Percentiles rank a stretch among this genome's conserved stretches.
phyloP scores from a whole-genome alignment of 2,797 vertebrate genomes.

The Thripadectes ignobilis region DNA sequence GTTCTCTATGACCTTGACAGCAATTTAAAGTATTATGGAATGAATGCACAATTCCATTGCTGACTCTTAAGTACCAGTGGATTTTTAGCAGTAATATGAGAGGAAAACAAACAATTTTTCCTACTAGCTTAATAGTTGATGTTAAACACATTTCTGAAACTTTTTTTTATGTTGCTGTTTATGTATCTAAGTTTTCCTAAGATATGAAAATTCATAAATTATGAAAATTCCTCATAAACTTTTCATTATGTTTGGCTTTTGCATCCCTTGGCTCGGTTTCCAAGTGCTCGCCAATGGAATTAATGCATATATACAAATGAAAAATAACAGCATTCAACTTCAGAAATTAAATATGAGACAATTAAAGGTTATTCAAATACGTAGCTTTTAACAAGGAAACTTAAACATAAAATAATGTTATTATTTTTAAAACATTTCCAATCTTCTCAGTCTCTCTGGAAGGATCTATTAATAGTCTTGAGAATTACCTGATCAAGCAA shows the following conservation, averaged over 20 bases:
- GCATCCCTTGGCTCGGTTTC: neutral
- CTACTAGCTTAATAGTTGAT: neutral
- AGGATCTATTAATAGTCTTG: rapidly evolving
- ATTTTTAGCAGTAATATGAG: neutral
- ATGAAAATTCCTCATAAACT: neutral
- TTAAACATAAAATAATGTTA: neutral
- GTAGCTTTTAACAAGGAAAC: neutral
- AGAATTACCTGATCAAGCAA: neutral
- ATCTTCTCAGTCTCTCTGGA: neutral
- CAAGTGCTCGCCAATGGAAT: neutral
- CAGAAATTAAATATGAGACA: neutral
- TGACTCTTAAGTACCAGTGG: neutral
- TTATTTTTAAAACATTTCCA: neutral
- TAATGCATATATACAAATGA: neutral
- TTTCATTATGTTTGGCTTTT: neutral
- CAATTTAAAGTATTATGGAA: neutral
- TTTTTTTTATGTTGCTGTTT: neutral
- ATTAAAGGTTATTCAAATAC: neutral
- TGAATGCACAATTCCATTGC: neutral
- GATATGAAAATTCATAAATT: neutral
- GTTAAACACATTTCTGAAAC: neutral
- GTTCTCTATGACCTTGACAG: neutral
- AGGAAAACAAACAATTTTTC: neutral
- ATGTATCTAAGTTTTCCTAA: neutral
- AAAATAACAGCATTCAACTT: neutral